A percentile compares a stretch with the other conserved stretches of the same genome.
These are phyloP conservation scores for Alcedo quadribrachys DNA, from an alignment of 2,797 vertebrate genomes.

Conservation along the genomic window DNA sequence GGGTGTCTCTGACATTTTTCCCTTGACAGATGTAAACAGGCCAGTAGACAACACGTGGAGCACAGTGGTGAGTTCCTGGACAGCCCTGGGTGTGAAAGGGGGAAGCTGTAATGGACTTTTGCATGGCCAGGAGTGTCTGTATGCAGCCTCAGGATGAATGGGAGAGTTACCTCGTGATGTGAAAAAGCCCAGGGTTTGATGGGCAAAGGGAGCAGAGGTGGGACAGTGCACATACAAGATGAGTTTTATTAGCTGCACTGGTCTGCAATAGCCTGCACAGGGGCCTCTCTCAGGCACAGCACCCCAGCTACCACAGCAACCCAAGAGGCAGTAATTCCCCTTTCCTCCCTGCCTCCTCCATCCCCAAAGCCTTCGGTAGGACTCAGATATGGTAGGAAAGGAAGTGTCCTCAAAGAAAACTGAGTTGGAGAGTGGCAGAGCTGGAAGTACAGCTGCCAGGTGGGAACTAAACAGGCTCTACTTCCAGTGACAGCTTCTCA, in stretches of 20 bases:
- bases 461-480: background rate
- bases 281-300: accelerated
- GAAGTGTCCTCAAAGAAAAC: background rate
- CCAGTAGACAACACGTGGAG: background rate
- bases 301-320: background rate
- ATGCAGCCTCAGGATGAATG: background rate
- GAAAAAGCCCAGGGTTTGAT: background rate
- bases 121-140: background rate
- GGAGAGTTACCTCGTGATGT: background rate
- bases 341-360: background rate
- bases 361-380: background rate
- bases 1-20: background rate
- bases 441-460: background rate
- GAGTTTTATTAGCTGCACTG: background rate
- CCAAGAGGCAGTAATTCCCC: background rate
- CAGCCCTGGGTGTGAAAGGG: background rate
- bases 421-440: accelerated
- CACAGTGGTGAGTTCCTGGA: background rate
- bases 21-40: background rate
- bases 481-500: background rate
- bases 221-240: background rate
- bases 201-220: background rate
- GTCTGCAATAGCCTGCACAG: background rate
- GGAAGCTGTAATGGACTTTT: background rate
- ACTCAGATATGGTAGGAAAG: background rate